Evolutionary conservation across 2,888 invertebrate genomes (phyloP).

Genomic region (Crossocerus cetratus): DNA sequence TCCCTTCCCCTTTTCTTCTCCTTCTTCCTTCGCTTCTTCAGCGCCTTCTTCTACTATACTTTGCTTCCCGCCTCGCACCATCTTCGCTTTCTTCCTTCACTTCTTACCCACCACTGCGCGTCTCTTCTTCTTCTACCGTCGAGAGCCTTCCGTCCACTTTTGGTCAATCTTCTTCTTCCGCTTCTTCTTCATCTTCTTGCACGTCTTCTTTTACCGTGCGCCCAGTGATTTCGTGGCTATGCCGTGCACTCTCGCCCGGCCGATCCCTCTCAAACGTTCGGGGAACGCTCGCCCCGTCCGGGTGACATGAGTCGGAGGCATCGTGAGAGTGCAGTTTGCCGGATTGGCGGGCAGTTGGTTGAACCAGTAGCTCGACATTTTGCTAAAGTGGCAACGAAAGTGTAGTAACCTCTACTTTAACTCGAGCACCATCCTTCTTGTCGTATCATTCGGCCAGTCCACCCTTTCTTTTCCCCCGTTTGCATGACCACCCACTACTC

Average conservation of each 20-base stretch:
- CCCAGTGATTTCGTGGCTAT: conserved; percentile 29
- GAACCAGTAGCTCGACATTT: too few relatives aligned
- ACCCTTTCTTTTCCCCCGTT: too few relatives aligned
- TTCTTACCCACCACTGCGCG: background rate
- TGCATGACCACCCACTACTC: too few relatives aligned
- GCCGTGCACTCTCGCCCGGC: conserved; percentile 33
- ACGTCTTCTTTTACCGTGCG: conserved; percentile 37
- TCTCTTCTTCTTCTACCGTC: too few relatives aligned
- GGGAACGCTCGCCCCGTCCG: conserved; percentile 57
- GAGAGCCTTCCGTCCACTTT: conserved; percentile 35
- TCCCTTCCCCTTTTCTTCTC: conserved; percentile 66
- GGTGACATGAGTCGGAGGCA: conserved; percentile 3
- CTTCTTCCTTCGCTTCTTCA: conserved; percentile 25
- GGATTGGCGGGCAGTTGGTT: too few relatives aligned
- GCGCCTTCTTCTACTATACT: conserved; percentile 5
- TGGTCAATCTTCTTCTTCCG: conserved; percentile 10
- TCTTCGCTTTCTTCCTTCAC: conserved; percentile 25
- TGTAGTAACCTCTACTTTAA: too few relatives aligned
- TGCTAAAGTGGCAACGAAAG: too few relatives aligned
- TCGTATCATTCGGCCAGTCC: too few relatives aligned
- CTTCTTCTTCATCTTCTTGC: conserved; percentile 31
- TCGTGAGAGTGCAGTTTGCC: conserved; percentile 13
- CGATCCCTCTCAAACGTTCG: conserved; percentile 46
- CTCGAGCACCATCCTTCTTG: too few relatives aligned
- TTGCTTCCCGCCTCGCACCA: background rate